Evolutionary conservation across 2,797 vertebrate species (phyloP).

Genomic region (Poeciliopsis infans): DNA sequence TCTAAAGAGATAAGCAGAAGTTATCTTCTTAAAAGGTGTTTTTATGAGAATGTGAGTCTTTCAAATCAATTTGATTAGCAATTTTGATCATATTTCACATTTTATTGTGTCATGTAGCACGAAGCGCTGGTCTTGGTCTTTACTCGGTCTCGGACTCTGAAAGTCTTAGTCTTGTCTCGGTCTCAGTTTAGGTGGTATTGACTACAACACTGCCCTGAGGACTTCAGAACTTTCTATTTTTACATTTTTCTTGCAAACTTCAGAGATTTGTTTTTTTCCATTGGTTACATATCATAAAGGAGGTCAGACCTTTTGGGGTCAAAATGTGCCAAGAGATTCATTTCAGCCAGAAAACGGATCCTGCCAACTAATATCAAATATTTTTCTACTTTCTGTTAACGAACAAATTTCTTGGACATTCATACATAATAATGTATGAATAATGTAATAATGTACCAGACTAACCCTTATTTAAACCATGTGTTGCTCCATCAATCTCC

Average conservation of each 20-base stretch:
- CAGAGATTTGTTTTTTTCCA: conserved; percentile 25
- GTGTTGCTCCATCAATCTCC: not conserved
- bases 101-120: too few relatives aligned
- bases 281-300: conserved; percentile 46
- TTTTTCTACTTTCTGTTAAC: not conserved
- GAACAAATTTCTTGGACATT: not conserved
- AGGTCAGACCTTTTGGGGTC: not conserved
- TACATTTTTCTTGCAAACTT: conserved; percentile 12
- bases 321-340: not conserved
- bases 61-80: too few relatives aligned
- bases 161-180: too few relatives aligned
- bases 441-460: not conserved
- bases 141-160: too few relatives aligned
- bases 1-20: too few relatives aligned
- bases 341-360: not conserved
- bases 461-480: not conserved
- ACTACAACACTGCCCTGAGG: not conserved
- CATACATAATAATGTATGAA: not conserved
- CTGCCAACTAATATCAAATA: not conserved
- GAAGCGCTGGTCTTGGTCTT: too few relatives aligned
- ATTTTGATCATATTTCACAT: too few relatives aligned
- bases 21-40: too few relatives aligned
- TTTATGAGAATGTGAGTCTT: too few relatives aligned
- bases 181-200: too few relatives aligned
- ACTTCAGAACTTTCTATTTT: not conserved